Evolutionary conservation across 1,140 invertebrate genomes (phyloP).

Genomic region (Semibalanus balanoides): DNA sequence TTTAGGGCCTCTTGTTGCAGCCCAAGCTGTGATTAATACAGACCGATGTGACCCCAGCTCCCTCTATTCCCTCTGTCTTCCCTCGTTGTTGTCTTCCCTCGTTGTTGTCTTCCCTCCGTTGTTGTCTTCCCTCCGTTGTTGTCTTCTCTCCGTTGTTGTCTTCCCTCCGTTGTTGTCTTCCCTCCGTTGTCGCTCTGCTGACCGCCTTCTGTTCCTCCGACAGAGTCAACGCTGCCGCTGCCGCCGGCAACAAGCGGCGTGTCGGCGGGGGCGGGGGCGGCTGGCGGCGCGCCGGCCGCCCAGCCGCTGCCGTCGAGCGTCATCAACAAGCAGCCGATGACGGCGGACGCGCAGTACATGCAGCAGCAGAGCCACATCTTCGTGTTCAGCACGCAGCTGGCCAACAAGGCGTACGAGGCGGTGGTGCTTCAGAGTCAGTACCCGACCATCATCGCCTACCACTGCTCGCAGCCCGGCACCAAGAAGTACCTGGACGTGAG

Average conservation of each 20-base stretch:
- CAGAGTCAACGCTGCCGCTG: too few relatives aligned
- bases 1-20: too few relatives aligned
- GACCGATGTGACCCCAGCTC: too few relatives aligned
- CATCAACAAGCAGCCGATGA: conserved; percentile 23
- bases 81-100: too few relatives aligned
- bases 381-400: conserved; percentile 86
- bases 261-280: conserved; percentile 8
- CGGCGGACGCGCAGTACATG: conserved; percentile 66
- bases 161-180: too few relatives aligned
- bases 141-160: too few relatives aligned
- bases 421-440: conserved; percentile 75
- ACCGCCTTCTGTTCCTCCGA: too few relatives aligned
- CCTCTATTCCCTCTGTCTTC: too few relatives aligned
- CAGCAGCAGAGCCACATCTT: conserved; percentile 96
- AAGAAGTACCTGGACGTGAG: conserved; percentile 71
- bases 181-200: too few relatives aligned
- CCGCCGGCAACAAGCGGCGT: conserved; percentile 2
- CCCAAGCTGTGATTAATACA: too few relatives aligned
- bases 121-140: too few relatives aligned
- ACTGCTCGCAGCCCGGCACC: conserved; percentile 84
- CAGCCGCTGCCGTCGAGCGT: conserved; percentile 18
- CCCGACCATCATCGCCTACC: conserved; percentile 83
- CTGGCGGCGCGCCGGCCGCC: conserved; percentile 2
- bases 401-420: conserved; percentile 86
- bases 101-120: too few relatives aligned